Base-by-base conservation (phyloP, 2,888 invertebrate genomes). In the Lasioglossum marginatum region DNA sequence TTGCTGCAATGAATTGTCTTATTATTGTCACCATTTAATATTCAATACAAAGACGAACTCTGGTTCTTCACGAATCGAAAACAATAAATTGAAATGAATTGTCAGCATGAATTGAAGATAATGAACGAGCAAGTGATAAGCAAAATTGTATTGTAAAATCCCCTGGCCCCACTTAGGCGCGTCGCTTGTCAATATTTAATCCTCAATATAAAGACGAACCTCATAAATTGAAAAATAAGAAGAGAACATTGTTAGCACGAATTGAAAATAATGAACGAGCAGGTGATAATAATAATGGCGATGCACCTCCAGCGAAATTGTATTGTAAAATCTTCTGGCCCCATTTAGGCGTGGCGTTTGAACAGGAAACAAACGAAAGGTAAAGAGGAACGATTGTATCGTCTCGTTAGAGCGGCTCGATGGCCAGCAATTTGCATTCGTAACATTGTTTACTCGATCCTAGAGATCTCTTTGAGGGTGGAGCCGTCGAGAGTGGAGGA, bases 341-440 rank as follows among this genome's bases (percentile, higher is more conserved):
- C 34, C 5, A 3, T 63, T 63, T 31, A 63, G 19, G 31, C 63
- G 63, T 63, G 63, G 31, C 63, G 63, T 34, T 43, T 10, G 48
- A 52, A n/a, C 66, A 31, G 19, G 19, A 63, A 34, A 66, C 19
- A 48, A 43, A 43, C 73, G 66, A 37, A 34, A 48, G 31, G n/a
- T 14, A 27, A 16, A n/a, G 68, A 37, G 68, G 14, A 73, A 31
- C 68, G 77, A 88, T 89, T 87, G 82, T 78, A 88, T 85, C 85
- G 86, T 82, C 84, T 81, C 83, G 83, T 86, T 87, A 81, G 37
- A 37, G 37, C 34, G 34, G 23, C 68, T 37, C 48, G 14, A 48
- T 34, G 77, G 31, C 78, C 80, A 72, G 74, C 83, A 89, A 90
- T 91, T 90, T 91, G 82, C 84, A 89, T 89, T 87, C 87, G 87